Evolutionary conservation across 2,113 vertebrate genomes (phyloP), one percentile per base, ranked within the genome.

Genomic region (Alectura lathami): DNA sequence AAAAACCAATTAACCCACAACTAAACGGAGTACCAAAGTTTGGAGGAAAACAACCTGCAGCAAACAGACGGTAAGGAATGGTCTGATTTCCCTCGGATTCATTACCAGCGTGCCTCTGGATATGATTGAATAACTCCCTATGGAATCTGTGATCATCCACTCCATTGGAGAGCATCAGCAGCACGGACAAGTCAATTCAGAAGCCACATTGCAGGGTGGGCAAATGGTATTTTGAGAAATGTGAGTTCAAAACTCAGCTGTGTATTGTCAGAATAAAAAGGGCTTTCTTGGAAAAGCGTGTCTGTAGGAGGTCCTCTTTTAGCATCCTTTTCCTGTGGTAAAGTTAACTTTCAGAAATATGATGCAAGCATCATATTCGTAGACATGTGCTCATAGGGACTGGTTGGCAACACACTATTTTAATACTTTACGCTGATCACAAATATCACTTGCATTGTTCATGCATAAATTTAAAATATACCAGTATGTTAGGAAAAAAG

Each of bases 111-210:
- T 86, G 81, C 51, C 79, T 88, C 68, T 45, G 78, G 87, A 88
- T 5, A 20, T 34, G 34, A 56, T 80, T 77, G 64, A 76, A 72
- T 60, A 69, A 88, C 88, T 95, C 73, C 50, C 92, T 96, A 93
- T 4, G 26, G 51, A 76, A 86, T 64, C 92, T 96, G 51, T 64
- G 88, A 91, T 96, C 88, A 94, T 95, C 96, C 97, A 96, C 92
- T 97, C 93, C 96, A 96, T 94, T 97, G 92, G 86, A 97, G 95
- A 92, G 89, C 94, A 97, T 67, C 95, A 97, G 96, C 97, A 97
- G 96, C 97, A 96, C 20, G 9, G 91, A 79, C 81, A 94, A 76
- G 85, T 77, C 85, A 87, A 43, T 92, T 83, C 93, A 77, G 78
- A 91, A 96, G 91, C 83, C 96, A 96, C 77, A 34, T 81, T 16